Evolutionary conservation across 53 echinoderm and acorn worm genomes (phyloP).

Genomic region (Apostichopus leukothele): DNA sequence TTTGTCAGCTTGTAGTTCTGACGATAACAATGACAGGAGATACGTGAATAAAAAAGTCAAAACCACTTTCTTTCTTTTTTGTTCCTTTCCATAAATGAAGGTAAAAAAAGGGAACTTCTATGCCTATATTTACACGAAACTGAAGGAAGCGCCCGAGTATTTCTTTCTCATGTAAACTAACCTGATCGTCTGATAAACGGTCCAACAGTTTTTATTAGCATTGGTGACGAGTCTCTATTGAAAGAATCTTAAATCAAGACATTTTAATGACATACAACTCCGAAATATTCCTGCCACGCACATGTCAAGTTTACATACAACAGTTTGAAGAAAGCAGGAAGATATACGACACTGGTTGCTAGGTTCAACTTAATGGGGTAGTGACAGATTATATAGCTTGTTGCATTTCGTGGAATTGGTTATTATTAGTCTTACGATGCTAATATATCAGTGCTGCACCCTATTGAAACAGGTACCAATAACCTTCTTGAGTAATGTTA

Average conservation of each 20-base stretch:
- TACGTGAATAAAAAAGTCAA: slow-evolving; percentile 2
- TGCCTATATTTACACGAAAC: slow-evolving; percentile 36
- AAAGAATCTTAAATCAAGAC: slow-evolving; percentile 35
- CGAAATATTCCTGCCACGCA: slow-evolving; percentile 13
- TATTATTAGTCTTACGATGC: background rate
- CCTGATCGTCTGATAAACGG: slow-evolving; percentile 25
- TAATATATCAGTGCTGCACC: too few species aligned
- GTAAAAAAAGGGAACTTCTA: background rate
- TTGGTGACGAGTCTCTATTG: slow-evolving; percentile 23
- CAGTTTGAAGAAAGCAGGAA: slow-evolving; percentile 21
- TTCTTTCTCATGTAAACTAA: background rate
- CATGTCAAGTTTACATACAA: slow-evolving; percentile 32
- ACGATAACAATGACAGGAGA: background rate
- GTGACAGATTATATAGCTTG: too few species aligned
- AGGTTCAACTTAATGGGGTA: background rate
- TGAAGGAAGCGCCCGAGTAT: background rate
- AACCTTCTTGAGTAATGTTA: too few species aligned
- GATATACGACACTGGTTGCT: slow-evolving; percentile 18
- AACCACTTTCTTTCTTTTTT: slow-evolving; percentile 15
- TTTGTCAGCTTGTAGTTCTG: too few species aligned
- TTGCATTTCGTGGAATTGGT: background rate
- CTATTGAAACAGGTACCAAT: too few species aligned
- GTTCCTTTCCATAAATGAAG: background rate
- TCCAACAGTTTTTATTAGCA: background rate
- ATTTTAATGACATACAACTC: slow-evolving; percentile 22